Evolutionary conservation across 2,113 vertebrate genomes (phyloP), one percentile per base, ranked within the genome.

Genomic region (Xenopus borealis): DNA sequence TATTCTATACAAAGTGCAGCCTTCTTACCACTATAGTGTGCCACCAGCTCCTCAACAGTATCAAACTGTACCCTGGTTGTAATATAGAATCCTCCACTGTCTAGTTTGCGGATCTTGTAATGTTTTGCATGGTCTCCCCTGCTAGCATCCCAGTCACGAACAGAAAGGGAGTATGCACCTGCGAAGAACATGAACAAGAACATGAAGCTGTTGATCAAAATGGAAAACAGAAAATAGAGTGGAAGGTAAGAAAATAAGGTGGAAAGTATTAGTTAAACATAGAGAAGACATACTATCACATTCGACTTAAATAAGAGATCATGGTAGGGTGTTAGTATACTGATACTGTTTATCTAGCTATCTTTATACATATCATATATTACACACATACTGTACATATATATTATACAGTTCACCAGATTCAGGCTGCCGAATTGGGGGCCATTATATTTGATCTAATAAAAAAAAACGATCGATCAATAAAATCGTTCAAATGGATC

Each of bases 71-170:
- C 94, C 0, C 97, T 86, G 0, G 97, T 98, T 79, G 97, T 98
- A 90, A 99, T 98, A 86, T 99, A 99, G 87, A 94, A 99, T 18
- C 97, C 97, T 0, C 97, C 97, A 0, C 84, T 96, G 82, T 99
- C 97, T 81, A 99, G 86, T 66, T 99, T 99, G 27, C 97, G 93
- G 80, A 99, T 96, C 85, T 99, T 99, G 86, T 99, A 99, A 90
- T 99, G 97, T 84, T 99, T 99, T 62, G 98, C 91, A 0, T 99
- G 96, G 66, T 99, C 94, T 0, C 94, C 95, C 79, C 96, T 97
- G 63, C 70, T 83, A 40, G 95, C 93, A 0, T 99, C 96, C 94
- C 94, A 98, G 80, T 99, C 97, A 10, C 92, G 93, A 83, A 99
- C 95, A 67, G 97, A 98, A 78, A 99, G 88, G 46, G 96, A 99